Evolutionary conservation across 37 sponge, comb jelly and placozoan species (phyloP), one percentile per base, ranked within the genome.

Genomic region (Halichondria panicea): DNA sequence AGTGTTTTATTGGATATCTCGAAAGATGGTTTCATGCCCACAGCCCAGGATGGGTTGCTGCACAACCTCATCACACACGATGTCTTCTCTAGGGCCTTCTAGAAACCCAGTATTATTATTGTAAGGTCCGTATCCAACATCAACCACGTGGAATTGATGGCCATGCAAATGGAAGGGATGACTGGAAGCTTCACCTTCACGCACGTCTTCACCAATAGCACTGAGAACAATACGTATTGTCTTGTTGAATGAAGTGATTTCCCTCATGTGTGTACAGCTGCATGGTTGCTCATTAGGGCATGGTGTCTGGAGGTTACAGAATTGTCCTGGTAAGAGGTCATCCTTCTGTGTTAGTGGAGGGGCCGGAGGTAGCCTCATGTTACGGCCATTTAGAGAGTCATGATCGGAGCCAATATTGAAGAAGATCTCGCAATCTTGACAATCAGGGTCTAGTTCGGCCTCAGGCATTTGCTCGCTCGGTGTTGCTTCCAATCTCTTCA

Each of bases 111-210:
- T 72, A 58, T 46, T 54, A 5, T 18, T 11, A 30, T 76, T 15
- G 44, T 86, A 86, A 37, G 72, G 40, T 21, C 86, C 86, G 67
- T 91, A 85, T 1, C 92, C 83, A 32, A 91, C 44, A 44, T 77
- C 71, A 2, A 86, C 69, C 24, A 91, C 92, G 35, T 86, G 80
- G 70, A 91, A 91, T 28, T 70, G 48, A 41, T 86, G 83, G 0
- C 92, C 92, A 25, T 91, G 92, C 6, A 91, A 56, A 34, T 91
- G 92, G 39, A 91, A 42, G 22, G 92, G 92, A 42, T 91, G 92
- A 36, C 78, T 25, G 45, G 31, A 70, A 0, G 34, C 66, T 15
- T 19, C 33, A 1, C 72, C 71, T 53, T 76, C 55, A 27, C n/a
- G 3, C 0, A 64, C 48, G 3, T 76, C 63, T 8, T 43, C n/a